Conservation (phyloP, 2,113 vertebrate genomes). For the Heliornis fulica region DNA sequence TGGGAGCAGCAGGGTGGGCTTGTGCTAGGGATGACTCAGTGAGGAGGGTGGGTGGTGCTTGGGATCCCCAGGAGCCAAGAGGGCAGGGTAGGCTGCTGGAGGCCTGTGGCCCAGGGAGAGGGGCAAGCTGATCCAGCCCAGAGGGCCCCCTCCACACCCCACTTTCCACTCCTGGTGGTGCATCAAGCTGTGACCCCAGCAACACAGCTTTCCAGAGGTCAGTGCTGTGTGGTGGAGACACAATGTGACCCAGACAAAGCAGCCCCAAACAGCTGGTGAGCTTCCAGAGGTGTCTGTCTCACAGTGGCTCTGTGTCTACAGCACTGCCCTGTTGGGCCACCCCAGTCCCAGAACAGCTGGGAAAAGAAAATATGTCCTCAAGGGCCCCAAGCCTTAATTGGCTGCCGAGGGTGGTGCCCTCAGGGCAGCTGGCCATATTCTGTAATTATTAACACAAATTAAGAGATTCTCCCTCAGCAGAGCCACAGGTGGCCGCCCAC, state of each 20-base stretch:
- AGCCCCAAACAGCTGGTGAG: neutral
- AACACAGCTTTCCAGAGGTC: neutral
- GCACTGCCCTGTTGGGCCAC: rapidly evolving
- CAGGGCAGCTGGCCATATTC: neutral
- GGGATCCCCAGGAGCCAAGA: too few species aligned
- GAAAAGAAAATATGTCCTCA: rapidly evolving
- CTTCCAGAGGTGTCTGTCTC: rapidly evolving
- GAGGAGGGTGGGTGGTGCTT: neutral
- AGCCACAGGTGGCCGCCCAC: rapidly evolving
- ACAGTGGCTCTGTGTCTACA: rapidly evolving
- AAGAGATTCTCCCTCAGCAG: rapidly evolving
- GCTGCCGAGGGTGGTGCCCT: rapidly evolving
- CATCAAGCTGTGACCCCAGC: neutral
- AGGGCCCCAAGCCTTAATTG: neutral
- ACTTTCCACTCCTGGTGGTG: neutral
- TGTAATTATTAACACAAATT: neutral
- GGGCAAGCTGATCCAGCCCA: neutral
- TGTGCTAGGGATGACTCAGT: neutral
- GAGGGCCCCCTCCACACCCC: neutral
- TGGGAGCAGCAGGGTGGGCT: neutral
- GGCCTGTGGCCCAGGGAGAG: neutral
- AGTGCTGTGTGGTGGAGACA: rapidly evolving
- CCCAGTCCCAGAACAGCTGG: neutral
- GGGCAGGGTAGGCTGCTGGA: neutral
- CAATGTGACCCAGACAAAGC: too few species aligned